phyloP scores from a whole-genome alignment of 2,888 invertebrate genomes.

The Ophion slaviceki region DNA sequence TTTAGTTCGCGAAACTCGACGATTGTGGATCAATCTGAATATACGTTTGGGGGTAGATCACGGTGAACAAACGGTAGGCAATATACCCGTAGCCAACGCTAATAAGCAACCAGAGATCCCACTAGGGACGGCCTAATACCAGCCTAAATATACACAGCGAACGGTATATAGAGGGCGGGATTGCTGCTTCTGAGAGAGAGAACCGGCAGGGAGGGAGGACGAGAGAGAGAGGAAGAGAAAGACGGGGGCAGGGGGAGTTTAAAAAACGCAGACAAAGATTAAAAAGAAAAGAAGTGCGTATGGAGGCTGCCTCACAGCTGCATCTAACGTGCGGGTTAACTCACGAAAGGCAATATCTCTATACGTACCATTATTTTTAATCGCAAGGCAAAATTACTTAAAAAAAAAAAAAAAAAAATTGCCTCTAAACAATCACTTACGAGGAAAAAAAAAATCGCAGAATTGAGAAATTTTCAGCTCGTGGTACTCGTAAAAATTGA shows the following conservation, averaged over 20 bases:
- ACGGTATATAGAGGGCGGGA: constrained; percentile 60
- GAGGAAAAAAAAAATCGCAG: constrained; percentile 3
- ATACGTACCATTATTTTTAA: constrained; percentile 37
- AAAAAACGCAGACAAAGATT: constrained; percentile 55
- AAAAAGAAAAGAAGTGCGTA: constrained; percentile 42
- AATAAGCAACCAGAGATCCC: constrained; percentile 76
- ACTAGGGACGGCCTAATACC: constrained; percentile 74
- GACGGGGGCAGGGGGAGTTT: constrained; percentile 40
- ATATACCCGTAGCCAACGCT: constrained; percentile 69
- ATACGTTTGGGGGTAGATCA: constrained; percentile 34
- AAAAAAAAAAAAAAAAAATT: constrained; percentile 35
- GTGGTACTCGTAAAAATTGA: constrained; percentile 2
- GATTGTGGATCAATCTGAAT: constrained; percentile 33
- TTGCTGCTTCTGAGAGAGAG: constrained; percentile 47
- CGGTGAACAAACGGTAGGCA: constrained; percentile 57
- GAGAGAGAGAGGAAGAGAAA: constrained; percentile 44
- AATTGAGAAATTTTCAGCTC: constrained; percentile 33
- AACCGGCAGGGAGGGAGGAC: constrained; percentile 12
- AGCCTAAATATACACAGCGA: constrained; percentile 78
- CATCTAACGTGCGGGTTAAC: constrained; percentile 57
- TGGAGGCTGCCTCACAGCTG: constrained; percentile 56
- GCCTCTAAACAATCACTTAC: constrained; percentile 15
- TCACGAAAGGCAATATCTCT: constrained; percentile 37
- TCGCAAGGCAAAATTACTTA: constrained; percentile 39
- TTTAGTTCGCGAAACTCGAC: constrained; percentile 22